Evolutionary conservation across 2,113 vertebrate species (phyloP), one percentile per base, ranked within the genome.

Genomic region (Eudyptes chrysolophus): DNA sequence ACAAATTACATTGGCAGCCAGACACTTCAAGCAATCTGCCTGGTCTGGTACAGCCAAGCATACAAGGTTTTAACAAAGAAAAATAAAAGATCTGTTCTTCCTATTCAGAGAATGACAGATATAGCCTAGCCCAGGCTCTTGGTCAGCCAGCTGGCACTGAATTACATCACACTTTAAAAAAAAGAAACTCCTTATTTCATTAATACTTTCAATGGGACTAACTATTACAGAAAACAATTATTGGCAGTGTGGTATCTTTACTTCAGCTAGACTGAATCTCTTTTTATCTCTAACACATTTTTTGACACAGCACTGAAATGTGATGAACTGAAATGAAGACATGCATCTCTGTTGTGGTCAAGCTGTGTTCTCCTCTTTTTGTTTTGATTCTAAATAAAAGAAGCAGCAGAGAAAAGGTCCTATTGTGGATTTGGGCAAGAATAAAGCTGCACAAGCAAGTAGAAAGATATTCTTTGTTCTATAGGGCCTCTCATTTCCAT

Each of bases 1-100:
- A 92, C 74, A 94, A 95, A 96, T 96, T 96, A 94, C 74, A 70
- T 87, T 96, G 95, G 96, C 95, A 97, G 94, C 13, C 84, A 91
- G 64, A 93, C 84, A 72, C 81, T 83, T 96, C 81, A 74, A 95
- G 81, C 94, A 96, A 97, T 94, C 94, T 96, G 91, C 89, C 84
- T 89, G 84, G 49, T 96, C 46, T 89, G 70, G 70, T 87, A 96
- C 62, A 96, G 89, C 77, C 89, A 95, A 96, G 42, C 54, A 83
- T 61, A 70, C 34, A 72, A 65, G 61, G 26, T 89, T 95, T 95
- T 87, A 82, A 79, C 60, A 91, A 96, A 96, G 62, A 46, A 91
- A 96, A 95, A 89, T n/a, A 66, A 90, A 96, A 94, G 54, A 86
- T 85, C 49, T 84, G 74, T 94, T 91, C 65, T 82, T 95, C 34